These are phyloP conservation scores for Apomyelois bistriatella DNA, from an alignment of 2,888 invertebrate species.

Conservation along the genomic window DNA sequence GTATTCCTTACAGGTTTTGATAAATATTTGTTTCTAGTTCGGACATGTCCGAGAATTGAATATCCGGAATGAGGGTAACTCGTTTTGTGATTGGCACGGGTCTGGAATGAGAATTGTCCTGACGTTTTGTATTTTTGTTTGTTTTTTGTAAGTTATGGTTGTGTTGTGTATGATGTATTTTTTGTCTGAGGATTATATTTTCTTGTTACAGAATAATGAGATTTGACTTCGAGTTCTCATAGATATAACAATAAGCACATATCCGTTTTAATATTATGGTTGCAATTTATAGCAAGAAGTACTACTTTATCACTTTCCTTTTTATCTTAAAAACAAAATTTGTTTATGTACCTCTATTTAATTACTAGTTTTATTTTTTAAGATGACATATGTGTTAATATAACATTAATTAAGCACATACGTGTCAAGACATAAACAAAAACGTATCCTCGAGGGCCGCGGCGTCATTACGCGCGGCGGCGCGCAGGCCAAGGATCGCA, in stretches of 20 bases:
- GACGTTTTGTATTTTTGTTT: slow-evolving; percentile 19
- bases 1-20: slow-evolving; percentile 79
- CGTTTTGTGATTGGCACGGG: slow-evolving; percentile 65
- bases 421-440: slow-evolving; percentile 1
- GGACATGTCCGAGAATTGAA: slow-evolving; percentile 76
- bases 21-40: slow-evolving; percentile 77
- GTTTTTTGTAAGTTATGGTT: slow-evolving; percentile 14
- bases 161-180: slow-evolving; percentile 17
- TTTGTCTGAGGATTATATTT: too few relatives aligned
- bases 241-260: too few relatives aligned
- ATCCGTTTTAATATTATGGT: too few relatives aligned
- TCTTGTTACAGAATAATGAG: too few relatives aligned
- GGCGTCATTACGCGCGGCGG: slow-evolving; percentile 61
- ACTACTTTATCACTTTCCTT: too few relatives aligned
- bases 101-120: slow-evolving; percentile 34
- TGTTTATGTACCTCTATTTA: too few relatives aligned
- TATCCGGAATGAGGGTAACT: slow-evolving; percentile 60
- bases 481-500: slow-evolving; percentile 70
- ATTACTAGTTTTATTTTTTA: too few relatives aligned
- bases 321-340: too few relatives aligned
- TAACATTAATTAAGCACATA: not conserved
- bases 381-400: too few relatives aligned
- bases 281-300: too few relatives aligned
- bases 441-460: slow-evolving; percentile 48
- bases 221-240: too few relatives aligned